These are phyloP conservation scores for Hermodice carunculata DNA, from an alignment of 2,888 invertebrate species.

Conservation along the genomic window DNA sequence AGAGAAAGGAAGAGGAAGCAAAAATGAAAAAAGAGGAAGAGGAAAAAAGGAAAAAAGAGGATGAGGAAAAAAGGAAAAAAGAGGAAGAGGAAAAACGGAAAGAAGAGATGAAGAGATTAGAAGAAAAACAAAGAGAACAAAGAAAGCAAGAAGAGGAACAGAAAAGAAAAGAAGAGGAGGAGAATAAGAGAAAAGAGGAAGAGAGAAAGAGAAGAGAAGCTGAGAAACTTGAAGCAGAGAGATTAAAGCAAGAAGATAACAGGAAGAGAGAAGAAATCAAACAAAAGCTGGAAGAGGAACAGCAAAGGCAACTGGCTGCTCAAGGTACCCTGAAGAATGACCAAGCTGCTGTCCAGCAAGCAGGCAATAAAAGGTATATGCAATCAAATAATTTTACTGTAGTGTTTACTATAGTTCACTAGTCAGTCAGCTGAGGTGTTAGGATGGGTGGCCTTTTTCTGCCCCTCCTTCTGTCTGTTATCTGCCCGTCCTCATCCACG, in stretches of 20 bases:
- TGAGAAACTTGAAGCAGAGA: not conserved
- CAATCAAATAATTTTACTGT: too few relatives aligned
- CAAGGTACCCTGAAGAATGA: too few relatives aligned
- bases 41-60: not conserved
- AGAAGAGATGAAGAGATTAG: not conserved
- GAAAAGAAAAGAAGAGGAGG: not conserved
- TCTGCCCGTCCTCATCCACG: too few relatives aligned
- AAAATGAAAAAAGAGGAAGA: not conserved
- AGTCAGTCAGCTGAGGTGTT: too few relatives aligned
- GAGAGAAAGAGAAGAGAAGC: not conserved
- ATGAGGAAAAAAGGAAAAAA: not conserved
- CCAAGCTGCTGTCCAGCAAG: too few relatives aligned
- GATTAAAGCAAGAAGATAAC: not conserved
- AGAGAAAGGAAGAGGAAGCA: not conserved
- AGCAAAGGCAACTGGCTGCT: too few relatives aligned
- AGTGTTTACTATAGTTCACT: too few relatives aligned
- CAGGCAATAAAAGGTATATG: too few relatives aligned
- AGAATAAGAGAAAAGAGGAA: not conserved
- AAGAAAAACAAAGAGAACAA: not conserved
- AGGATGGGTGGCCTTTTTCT: too few relatives aligned
- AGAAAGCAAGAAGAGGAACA: not conserved
- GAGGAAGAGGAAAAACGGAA: not conserved
- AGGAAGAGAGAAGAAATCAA: not conserved
- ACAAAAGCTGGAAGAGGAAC: not conserved
- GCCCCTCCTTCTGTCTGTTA: too few relatives aligned